These are phyloP conservation scores for Sebastiscus tertius DNA, from an alignment of 2,797 vertebrate species.

Conservation along the genomic window DNA sequence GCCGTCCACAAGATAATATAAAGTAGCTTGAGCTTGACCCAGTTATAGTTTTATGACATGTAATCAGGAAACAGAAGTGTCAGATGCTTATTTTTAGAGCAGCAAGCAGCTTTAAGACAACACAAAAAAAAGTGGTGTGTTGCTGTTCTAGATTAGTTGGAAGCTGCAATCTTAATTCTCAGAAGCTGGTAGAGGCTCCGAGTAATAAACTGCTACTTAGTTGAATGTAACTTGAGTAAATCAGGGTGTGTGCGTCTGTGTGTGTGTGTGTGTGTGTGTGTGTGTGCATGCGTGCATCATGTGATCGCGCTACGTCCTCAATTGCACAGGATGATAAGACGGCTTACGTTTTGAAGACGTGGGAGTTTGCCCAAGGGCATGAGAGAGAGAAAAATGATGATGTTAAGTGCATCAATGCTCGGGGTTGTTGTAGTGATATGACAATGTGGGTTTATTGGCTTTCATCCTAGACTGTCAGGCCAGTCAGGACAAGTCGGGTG, in stretches of 20 bases:
- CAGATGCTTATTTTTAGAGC: not conserved
- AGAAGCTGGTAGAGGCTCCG: not conserved
- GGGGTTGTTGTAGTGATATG: not conserved
- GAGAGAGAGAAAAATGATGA: not conserved
- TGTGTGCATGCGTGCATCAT: constrained; percentile 5
- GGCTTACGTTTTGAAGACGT: constrained; percentile 9
- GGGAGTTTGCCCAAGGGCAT: not conserved
- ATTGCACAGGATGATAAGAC: constrained; percentile 15
- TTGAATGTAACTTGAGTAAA: not conserved
- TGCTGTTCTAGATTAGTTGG: not conserved
- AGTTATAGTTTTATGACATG: constrained; percentile 8
- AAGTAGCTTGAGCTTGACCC: not conserved
- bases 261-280: not conserved
- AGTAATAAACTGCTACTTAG: constrained; percentile 2
- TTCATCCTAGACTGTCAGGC: not conserved
- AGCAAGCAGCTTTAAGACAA: not conserved
- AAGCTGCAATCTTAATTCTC: not conserved
- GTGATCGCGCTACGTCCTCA: constrained; percentile 28
- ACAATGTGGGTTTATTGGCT: not conserved
- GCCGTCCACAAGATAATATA: not conserved
- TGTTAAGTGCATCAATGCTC: not conserved
- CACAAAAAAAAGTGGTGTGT: not conserved
- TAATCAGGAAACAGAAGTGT: not conserved
- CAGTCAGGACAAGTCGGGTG: not conserved
- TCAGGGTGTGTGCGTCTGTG: not conserved